A percentile compares a stretch with the other conserved stretches of the same genome.
Conservation (phyloP, 2,113 vertebrate genomes). For the Falcunculus frontatus region DNA sequence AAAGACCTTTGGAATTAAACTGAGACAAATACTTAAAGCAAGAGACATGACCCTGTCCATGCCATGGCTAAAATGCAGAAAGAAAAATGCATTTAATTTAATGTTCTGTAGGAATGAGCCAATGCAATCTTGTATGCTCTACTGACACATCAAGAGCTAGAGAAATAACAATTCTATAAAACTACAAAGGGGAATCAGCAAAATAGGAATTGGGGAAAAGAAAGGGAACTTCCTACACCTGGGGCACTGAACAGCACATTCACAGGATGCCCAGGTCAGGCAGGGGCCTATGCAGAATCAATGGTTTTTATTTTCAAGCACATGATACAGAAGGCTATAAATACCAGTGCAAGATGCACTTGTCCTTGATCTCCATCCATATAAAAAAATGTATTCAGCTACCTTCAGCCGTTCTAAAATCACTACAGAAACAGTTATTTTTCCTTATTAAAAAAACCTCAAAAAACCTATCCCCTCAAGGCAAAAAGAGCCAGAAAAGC, state of each 20-base stretch:
- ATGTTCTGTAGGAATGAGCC: neutral
- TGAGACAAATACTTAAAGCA: neutral
- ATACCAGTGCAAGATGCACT: neutral
- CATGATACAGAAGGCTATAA: neutral
- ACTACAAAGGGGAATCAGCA: neutral
- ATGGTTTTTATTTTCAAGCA: neutral
- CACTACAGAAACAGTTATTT: neutral
- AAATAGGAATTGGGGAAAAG: neutral
- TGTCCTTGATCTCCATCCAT: neutral
- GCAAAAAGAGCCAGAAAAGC: neutral
- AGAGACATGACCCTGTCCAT: neutral
- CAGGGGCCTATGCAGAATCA: neutral
- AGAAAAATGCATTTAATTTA: neutral
- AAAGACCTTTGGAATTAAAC: neutral
- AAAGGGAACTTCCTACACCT: neutral
- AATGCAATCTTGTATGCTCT: neutral
- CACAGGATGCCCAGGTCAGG: neutral
- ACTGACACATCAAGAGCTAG: neutral
- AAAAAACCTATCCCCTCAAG: neutral
- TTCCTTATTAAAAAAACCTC: neutral
- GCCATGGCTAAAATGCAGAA: neutral
- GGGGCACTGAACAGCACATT: neutral
- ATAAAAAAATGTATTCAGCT: neutral
- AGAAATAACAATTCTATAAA: neutral
- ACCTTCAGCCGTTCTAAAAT: neutral